Evolutionary conservation across 1,140 invertebrate genomes (phyloP).

Genomic region (Homarus americanus): DNA sequence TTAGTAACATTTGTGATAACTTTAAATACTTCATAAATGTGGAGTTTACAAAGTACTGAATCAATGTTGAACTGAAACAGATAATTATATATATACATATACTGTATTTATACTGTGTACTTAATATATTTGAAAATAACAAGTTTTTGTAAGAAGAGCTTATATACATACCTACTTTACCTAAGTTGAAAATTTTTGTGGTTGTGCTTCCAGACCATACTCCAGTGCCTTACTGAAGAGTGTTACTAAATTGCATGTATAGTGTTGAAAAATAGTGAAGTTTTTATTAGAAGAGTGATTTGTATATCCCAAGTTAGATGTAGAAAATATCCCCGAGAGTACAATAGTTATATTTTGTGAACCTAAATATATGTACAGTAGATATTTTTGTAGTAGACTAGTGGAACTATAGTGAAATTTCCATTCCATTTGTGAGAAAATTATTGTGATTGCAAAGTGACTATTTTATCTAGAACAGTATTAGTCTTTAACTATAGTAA

Average conservation of each 20-base stretch:
- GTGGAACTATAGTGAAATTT: slow-evolving; percentile 19
- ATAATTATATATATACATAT: no score
- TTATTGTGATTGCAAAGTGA: slow-evolving; percentile 12
- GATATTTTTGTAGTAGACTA: slow-evolving; percentile 61
- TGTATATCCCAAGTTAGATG: slow-evolving; percentile 38
- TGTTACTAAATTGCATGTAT: slow-evolving; percentile 57
- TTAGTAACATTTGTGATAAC: not conserved
- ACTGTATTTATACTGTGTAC: no score
- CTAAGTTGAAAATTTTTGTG: not conserved
- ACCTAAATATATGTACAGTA: slow-evolving; percentile 10
- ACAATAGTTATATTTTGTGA: slow-evolving; percentile 61
- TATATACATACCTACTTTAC: not conserved
- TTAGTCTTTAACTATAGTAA: not conserved
- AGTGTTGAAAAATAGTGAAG: not conserved
- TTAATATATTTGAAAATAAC: not conserved
- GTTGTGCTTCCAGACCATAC: slow-evolving; percentile 58
- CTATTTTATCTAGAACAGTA: slow-evolving; percentile 22
- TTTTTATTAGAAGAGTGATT: slow-evolving; percentile 34
- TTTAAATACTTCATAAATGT: not conserved
- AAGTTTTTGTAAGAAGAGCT: not conserved
- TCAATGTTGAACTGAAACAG: no score
- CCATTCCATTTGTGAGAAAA: slow-evolving; percentile 36
- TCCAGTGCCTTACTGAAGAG: slow-evolving; percentile 64
- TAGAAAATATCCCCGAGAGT: slow-evolving; percentile 38
- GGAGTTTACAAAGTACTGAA: not conserved